Conservation (phyloP, 2,888 invertebrate genomes). For the Fissipunctia ypsillon region DNA sequence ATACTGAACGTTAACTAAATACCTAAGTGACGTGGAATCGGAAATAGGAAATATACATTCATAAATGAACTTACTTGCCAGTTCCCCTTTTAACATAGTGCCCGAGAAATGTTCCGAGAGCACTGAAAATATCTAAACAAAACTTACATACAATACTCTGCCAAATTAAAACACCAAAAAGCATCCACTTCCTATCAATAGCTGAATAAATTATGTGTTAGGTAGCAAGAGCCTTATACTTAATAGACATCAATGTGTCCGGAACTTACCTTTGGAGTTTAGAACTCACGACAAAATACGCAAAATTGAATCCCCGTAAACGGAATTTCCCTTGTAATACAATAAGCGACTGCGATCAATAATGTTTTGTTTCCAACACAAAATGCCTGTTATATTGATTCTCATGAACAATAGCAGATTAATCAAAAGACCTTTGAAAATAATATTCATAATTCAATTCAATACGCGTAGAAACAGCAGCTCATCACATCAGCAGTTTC, state of each 20-base stretch:
- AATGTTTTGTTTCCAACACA: conserved; percentile 17
- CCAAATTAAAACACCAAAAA: not conserved
- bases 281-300: not conserved
- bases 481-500: too few species aligned
- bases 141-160: too few species aligned
- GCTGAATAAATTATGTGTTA: not conserved
- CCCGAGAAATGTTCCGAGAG: not conserved
- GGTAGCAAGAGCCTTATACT: not conserved
- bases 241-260: not conserved
- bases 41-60: not conserved
- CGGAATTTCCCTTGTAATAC: conserved; percentile 14
- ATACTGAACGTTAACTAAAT: not conserved
- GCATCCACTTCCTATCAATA: not conserved
- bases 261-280: conserved; percentile 7
- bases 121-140: not conserved
- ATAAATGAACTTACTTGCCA: not conserved
- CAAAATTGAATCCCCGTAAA: not conserved
- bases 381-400: not conserved
- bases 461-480: not conserved
- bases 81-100: not conserved
- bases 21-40: not conserved
- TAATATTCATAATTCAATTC: not conserved
- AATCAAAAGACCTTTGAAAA: not conserved
- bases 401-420: not conserved
- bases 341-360: conserved; percentile 8